Percentiles rank a stretch among this genome's conserved stretches.
Evolutionary conservation across 2,113 vertebrate species (phyloP).

Genomic region (Rhegmatorhina hoffmannsi): DNA sequence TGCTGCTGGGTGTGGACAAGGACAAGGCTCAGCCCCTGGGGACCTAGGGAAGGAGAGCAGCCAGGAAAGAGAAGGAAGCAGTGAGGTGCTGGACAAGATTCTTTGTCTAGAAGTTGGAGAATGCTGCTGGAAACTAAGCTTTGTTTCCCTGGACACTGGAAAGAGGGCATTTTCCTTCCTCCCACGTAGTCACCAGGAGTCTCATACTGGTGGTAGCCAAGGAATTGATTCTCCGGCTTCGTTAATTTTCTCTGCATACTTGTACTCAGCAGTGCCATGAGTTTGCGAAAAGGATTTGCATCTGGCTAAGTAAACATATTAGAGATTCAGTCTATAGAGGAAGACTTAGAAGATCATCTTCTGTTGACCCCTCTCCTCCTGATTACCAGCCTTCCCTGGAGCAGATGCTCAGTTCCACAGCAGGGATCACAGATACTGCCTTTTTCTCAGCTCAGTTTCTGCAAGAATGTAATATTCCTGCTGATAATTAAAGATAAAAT

Average conservation of each 20-base stretch:
- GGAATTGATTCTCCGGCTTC: not conserved
- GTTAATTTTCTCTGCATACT: not conserved
- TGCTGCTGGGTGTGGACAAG: not conserved
- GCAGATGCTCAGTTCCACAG: slow-evolving; percentile 19
- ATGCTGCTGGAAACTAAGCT: not conserved
- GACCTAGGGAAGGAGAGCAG: not conserved
- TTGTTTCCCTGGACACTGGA: not conserved
- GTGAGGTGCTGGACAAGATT: not conserved
- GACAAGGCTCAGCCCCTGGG: not conserved
- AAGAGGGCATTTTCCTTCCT: not conserved
- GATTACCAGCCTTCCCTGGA: slow-evolving; percentile 25
- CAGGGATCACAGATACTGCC: not conserved
- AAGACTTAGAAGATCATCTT: slow-evolving; percentile 43
- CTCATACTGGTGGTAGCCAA: not conserved
- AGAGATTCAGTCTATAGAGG: slow-evolving; percentile 21
- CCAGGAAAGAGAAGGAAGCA: not conserved
- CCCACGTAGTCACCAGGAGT: not conserved
- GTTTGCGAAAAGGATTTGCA: slow-evolving; percentile 3
- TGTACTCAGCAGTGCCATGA: not conserved
- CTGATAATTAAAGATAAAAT: slow-evolving; percentile 11
- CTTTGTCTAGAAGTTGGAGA: not conserved
- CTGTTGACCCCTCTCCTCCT: slow-evolving; percentile 33
- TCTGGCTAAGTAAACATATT: slow-evolving; percentile 49
- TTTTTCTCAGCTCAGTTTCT: slow-evolving; percentile 33
- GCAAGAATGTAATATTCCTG: slow-evolving; percentile 17